Percentiles rank a stretch among this genome's conserved stretches.
Conservation (phyloP, 2,797 vertebrate species). For the Chiloscyllium punctatum region DNA sequence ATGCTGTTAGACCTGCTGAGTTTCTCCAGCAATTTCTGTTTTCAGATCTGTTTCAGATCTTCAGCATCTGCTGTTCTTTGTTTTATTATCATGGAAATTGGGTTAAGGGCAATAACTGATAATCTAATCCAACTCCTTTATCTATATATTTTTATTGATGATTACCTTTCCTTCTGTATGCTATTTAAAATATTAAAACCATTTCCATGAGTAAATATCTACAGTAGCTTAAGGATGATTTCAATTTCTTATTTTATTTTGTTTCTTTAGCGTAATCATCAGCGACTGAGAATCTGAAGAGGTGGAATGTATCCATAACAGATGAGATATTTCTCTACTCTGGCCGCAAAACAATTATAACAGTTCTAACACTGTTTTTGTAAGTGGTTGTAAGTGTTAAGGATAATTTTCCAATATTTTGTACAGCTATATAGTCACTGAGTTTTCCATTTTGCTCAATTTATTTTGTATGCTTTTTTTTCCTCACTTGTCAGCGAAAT, state of each 20-base stretch:
- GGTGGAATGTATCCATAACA: too few relatives aligned
- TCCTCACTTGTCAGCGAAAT: neutral
- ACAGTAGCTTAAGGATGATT: neutral
- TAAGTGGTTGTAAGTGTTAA: neutral
- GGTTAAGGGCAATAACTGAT: neutral
- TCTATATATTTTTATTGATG: neutral
- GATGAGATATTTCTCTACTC: neutral
- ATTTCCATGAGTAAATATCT: neutral
- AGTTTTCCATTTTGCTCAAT: neutral
- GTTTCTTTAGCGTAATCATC: neutral
- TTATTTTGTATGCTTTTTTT: neutral
- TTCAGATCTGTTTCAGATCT: too few relatives aligned
- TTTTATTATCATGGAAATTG: neutral
- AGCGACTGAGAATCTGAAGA: neutral
- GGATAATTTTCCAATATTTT: neutral
- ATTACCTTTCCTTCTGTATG: neutral
- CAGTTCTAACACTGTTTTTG: neutral
- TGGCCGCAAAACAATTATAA: neutral
- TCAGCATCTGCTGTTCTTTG: too few relatives aligned
- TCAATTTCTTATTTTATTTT: constrained; percentile 19
- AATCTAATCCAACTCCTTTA: neutral
- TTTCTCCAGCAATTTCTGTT: too few relatives aligned
- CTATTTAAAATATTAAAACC: neutral
- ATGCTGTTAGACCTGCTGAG: too few relatives aligned
- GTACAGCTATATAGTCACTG: neutral